Evolutionary conservation across 2,797 vertebrate species (phyloP), one percentile per base, ranked within the genome.

Genomic region (Sitta carolinensis): DNA sequence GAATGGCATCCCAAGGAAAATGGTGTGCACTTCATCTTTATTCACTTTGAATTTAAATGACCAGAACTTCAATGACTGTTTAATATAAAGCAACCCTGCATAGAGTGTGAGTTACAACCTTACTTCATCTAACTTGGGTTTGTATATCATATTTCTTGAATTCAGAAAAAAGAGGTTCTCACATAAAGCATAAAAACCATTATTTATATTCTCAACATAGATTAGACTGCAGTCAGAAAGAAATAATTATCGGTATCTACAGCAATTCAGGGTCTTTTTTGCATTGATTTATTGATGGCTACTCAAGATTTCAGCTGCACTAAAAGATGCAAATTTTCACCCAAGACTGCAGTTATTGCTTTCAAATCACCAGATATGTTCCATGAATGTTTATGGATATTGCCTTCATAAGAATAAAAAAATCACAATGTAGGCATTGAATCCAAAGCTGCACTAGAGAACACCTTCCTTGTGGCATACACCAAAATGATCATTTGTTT

Each of bases 251-350:
- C 84, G 73, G 47, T 89, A 93, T 48, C 66, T 72, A 48, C 12
- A 72, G 75, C 36, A 89, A 78, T 90, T 92, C 68, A 85, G 66
- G 38, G 40, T 30, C 12, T 43, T 81, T 93, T 90, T 89, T 58
- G 40, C 17, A 78, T 69, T 87, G 84, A 95, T 94, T 92, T 95
- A 94, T 89, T 89, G 73, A 86, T 43, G 48, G 48, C 58, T 81
- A 63, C 66, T 86, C 40, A 55, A 93, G 73, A 85, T 69, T 89
- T 75, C 84, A 83, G 32, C 72, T 73, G 32, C 29, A 69, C 22
- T 86, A 78, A 64, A 87, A 73, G 55, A 92, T 73, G 66, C 66
- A 94, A 59, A 96, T 95, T 92, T 95, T 67, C 76, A 89, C 58
- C 73, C 58, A 45, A 88, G 26, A 58, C n/a, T 81, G 62, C 47